Conservation (phyloP, 2,888 invertebrate species). For the Andrena haemorrhoa region DNA sequence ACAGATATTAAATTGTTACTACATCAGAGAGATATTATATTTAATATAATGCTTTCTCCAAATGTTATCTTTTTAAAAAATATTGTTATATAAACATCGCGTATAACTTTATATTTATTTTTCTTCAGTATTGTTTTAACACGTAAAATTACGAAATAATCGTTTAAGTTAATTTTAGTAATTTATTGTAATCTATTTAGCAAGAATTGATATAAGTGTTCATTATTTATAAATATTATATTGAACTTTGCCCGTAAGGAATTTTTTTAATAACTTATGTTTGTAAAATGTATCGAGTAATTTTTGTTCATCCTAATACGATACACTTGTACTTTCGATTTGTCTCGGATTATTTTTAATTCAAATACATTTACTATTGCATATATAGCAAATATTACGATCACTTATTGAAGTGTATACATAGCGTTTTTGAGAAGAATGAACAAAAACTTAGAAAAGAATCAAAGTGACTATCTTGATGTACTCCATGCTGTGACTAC, state of each 20-base stretch:
- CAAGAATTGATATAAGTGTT: background rate
- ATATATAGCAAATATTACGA: background rate
- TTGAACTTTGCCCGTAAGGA: background rate
- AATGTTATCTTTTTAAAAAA: background rate
- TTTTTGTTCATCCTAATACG: background rate
- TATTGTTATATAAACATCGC: background rate
- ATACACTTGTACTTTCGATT: conserved; percentile 7
- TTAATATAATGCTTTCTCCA: background rate
- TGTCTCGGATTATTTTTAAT: background rate
- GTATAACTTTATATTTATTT: background rate
- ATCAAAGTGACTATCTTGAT: conserved; percentile 13
- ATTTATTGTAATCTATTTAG: background rate
- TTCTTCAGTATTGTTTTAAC: background rate
- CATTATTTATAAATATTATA: background rate
- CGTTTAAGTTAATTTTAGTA: background rate
- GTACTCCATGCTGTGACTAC: conserved; percentile 11
- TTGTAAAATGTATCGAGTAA: background rate
- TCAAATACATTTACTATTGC: conserved; percentile 4
- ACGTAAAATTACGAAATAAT: background rate
- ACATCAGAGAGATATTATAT: background rate
- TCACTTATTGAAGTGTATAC: background rate
- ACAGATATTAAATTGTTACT: background rate
- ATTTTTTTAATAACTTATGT: background rate
- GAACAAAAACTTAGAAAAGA: conserved; percentile 9
- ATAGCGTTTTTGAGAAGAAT: background rate